Conservation (phyloP, 1,140 invertebrate species). For the Patella vulgata region DNA sequence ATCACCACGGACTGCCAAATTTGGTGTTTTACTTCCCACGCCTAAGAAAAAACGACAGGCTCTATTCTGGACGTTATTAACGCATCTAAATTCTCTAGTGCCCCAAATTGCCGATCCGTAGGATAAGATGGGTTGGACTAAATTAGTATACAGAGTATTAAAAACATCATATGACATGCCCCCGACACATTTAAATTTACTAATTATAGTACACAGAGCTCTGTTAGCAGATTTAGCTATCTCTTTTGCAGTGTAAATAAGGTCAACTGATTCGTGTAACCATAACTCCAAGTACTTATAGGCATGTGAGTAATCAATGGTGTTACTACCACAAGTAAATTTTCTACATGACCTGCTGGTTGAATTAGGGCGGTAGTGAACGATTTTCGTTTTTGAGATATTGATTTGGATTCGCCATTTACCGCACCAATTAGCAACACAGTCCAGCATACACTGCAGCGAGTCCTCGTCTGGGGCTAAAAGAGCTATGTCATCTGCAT, state of each 20-base stretch:
- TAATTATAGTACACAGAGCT: conserved; percentile 13
- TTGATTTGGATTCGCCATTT: conserved; percentile 10
- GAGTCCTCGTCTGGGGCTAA: neutral
- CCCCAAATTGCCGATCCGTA: conserved; percentile 26
- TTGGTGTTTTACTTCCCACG: conserved; percentile 13
- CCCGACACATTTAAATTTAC: conserved; percentile 9
- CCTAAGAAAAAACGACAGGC: conserved; percentile 18
- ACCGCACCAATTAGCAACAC: conserved; percentile 13
- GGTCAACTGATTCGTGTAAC: conserved; percentile 12
- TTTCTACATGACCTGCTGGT: neutral
- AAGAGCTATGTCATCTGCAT: conserved; percentile 22
- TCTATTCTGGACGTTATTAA: conserved; percentile 19
- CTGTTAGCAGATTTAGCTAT: conserved; percentile 2
- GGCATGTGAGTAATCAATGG: conserved; percentile 5
- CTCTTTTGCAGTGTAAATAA: neutral
- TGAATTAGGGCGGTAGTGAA: conserved; percentile 14
- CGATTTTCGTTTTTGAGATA: conserved; percentile 14
- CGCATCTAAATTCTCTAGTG: conserved; percentile 6
- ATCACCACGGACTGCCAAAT: conserved; percentile 4
- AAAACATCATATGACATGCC: neutral
- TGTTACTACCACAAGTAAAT: conserved; percentile 4
- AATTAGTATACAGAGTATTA: too few relatives aligned
- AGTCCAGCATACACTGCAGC: conserved; percentile 10
- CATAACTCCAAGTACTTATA: conserved; percentile 21
- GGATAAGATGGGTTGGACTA: conserved; percentile 11